Conservation (phyloP, 2,113 vertebrate species). For the Lichenostomus cassidix region DNA sequence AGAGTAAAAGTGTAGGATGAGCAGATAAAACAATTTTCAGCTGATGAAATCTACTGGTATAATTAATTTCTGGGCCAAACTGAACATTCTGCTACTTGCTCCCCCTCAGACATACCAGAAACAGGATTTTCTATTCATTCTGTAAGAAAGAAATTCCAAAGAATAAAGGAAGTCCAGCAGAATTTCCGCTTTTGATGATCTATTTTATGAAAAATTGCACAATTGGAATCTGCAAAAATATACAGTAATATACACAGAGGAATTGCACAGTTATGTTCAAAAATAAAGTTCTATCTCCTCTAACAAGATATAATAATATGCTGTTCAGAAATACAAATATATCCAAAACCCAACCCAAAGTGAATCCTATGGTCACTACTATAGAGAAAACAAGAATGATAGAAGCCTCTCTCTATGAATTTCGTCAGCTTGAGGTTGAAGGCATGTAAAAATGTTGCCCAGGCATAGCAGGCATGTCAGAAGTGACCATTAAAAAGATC, state of each 20-base stretch:
- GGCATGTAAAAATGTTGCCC: not conserved
- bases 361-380: not conserved
- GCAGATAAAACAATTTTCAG: not conserved
- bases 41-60: not conserved
- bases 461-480: not conserved
- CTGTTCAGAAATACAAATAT: not conserved
- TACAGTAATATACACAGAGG: not conserved
- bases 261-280: not conserved
- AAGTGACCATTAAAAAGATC: not conserved
- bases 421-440: not conserved
- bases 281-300: not conserved
- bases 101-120: not conserved
- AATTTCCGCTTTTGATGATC: not conserved
- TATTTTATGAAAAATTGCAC: not conserved
- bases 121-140: not conserved
- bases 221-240: not conserved
- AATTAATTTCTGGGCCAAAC: not conserved
- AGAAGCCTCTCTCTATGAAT: not conserved
- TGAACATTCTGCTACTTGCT: not conserved
- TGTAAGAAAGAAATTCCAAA: not conserved
- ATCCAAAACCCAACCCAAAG: not conserved
- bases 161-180: not conserved
- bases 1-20: not conserved
- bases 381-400: not conserved
- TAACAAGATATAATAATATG: not conserved